phyloP scores from a whole-genome alignment of 1,140 invertebrate species.

The Caerostris darwini region DNA sequence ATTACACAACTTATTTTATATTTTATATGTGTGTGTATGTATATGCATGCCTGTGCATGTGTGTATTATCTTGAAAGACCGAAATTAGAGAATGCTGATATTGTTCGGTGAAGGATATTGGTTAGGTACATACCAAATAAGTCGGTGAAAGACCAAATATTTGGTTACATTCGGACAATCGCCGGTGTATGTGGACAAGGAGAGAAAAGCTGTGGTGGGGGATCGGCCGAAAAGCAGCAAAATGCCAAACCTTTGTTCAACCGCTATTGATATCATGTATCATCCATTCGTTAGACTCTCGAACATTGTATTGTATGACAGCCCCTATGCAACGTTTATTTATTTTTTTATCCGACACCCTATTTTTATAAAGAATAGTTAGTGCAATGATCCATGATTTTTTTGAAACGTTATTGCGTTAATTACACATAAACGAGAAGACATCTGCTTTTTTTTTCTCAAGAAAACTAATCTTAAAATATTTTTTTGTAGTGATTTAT shows the following conservation, averaged over 20 bases:
- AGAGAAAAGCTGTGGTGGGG: too few relatives aligned
- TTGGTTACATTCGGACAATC: background rate
- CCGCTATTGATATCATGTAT: background rate
- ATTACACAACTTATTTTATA: too few relatives aligned
- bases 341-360: background rate
- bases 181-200: too few relatives aligned
- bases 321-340: background rate
- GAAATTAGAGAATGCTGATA: too few relatives aligned
- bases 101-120: background rate
- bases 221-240: background rate
- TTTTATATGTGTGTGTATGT: too few relatives aligned
- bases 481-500: background rate
- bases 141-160: background rate
- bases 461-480: slow-evolving; percentile 58
- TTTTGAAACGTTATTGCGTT: background rate
- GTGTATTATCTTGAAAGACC: too few relatives aligned
- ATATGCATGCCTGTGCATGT: too few relatives aligned
- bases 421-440: slow-evolving; percentile 39
- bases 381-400: slow-evolving; percentile 16
- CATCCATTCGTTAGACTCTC: background rate
- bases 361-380: slow-evolving; percentile 30
- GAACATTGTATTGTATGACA: background rate
- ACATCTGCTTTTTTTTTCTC: slow-evolving; percentile 16
- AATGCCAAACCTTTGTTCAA: background rate
- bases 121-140: background rate